A percentile compares a stretch with the other conserved stretches of the same genome.
phyloP scores from a whole-genome alignment of 2,888 invertebrate genomes.

The Eudemis profundana region DNA sequence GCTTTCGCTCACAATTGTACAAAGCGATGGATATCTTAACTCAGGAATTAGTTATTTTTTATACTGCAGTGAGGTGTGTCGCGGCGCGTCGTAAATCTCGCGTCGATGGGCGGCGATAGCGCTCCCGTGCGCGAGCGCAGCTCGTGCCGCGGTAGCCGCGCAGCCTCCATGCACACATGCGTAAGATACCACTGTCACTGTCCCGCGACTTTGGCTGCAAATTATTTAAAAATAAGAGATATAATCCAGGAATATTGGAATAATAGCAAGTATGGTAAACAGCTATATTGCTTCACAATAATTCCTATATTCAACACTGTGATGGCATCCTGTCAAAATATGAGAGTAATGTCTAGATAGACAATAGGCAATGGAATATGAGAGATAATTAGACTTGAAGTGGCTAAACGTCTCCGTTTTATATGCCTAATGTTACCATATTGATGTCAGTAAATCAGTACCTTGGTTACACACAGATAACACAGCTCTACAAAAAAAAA shows the following conservation, averaged over 20 bases:
- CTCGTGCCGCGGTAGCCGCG: conserved; percentile 46
- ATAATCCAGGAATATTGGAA: background rate
- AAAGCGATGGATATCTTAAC: background rate
- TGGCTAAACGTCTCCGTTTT: too few species aligned
- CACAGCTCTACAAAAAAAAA: too few species aligned
- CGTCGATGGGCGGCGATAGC: conserved; percentile 75
- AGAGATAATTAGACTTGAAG: too few species aligned
- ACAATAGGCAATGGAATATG: too few species aligned
- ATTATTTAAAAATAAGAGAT: background rate
- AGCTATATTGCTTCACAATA: too few species aligned
- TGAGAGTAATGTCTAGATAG: too few species aligned
- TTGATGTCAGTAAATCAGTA: too few species aligned
- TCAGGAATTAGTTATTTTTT: conserved; percentile 6
- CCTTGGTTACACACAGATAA: too few species aligned
- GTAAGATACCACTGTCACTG: conserved; percentile 1
- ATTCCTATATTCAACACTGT: too few species aligned
- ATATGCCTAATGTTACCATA: too few species aligned
- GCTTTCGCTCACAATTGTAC: background rate
- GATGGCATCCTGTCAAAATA: too few species aligned
- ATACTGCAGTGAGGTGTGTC: conserved; percentile 59
- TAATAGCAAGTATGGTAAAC: too few species aligned
- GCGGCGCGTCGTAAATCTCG: conserved; percentile 75
- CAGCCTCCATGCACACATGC: conserved; percentile 23
- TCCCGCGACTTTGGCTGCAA: background rate
- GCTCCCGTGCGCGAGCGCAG: conserved; percentile 64